Evolutionary conservation across 2,113 vertebrate genomes (phyloP).

Genomic region (Lagopus muta): DNA sequence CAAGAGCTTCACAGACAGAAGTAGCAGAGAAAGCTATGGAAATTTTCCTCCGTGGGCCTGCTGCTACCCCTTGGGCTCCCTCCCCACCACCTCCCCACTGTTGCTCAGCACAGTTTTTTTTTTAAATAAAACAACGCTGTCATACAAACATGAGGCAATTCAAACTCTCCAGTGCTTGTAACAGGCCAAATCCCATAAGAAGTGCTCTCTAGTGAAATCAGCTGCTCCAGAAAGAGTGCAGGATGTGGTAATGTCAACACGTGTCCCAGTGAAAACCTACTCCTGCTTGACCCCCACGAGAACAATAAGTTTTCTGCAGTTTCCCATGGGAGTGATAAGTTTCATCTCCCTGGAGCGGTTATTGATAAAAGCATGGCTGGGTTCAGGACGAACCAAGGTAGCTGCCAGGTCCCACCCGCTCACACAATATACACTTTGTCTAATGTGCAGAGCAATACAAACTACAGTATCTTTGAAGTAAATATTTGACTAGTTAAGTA

Average conservation of each 20-base stretch:
- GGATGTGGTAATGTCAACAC: not conserved
- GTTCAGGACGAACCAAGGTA: not conserved
- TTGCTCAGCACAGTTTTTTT: not conserved
- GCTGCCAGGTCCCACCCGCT: not conserved
- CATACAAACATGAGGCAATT: not conserved
- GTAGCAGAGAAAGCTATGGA: not conserved
- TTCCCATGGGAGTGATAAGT: not conserved
- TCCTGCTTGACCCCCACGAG: not conserved
- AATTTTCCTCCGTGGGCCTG: not conserved
- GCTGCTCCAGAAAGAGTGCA: constrained; percentile 6
- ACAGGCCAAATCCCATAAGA: not conserved
- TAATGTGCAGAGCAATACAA: not conserved
- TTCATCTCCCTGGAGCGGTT: not conserved
- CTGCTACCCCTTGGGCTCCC: not conserved
- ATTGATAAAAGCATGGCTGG: not conserved
- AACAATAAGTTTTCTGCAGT: not conserved
- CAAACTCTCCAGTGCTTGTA: not conserved
- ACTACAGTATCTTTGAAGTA: constrained; percentile 21
- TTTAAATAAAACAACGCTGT: not conserved
- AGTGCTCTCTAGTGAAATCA: not conserved
- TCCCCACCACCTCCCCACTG: too few relatives aligned
- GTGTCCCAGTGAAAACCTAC: not conserved
- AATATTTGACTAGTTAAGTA: constrained; percentile 55
- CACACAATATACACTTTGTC: constrained; percentile 22
- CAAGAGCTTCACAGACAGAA: not conserved